Evolutionary conservation across 2,888 invertebrate species (phyloP), one percentile per base, ranked within the genome.

Genomic region (Saturnia japonica): DNA sequence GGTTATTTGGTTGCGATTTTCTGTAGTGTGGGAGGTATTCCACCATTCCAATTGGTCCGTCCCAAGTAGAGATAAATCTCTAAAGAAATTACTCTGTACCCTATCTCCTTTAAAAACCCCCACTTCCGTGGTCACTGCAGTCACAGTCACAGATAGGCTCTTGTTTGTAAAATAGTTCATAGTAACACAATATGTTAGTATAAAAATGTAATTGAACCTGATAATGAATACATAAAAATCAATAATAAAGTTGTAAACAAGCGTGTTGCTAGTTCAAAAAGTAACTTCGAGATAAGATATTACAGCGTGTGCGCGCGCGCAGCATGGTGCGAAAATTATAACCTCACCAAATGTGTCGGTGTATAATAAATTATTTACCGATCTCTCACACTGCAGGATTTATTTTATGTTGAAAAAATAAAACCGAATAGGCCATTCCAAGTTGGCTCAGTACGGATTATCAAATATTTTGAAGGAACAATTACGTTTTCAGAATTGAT

Each of bases 301-400:
- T 88, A 70, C 91, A 86, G 90, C 89, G 81, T 88, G 91, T 84
- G 82, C 76, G 75, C 85, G 81, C 76, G 76, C 85, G 74, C 88
- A 84, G 88, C 88, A 79, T 87, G 91, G 89, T 89, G 91, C 90
- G 91, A 90, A 91, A 91, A 91, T 91, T 91, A 92, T 90, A 91
- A 89, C 91, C 89, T 88, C 82, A 28, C 79, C 74, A 28, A 57
- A 62, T 45, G 51, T 45, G 40, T 25, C 11, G 43, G 43, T 47
- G n/a, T 47, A 40, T 16, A 51, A 54, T 1, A 0, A 47, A 66
- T 14, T 22, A 4, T 4, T 34, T 64, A 69, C 64, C 40, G 64
- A 64, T 60, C 2, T 4, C 14, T 57, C 57, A 57, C 12, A 57
- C 4, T 3, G 25, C 22, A 57, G 22, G 51, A 51, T n/a, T 47